Conservation (phyloP, 1,140 invertebrate species). For the Drosophila subpulchrella region DNA sequence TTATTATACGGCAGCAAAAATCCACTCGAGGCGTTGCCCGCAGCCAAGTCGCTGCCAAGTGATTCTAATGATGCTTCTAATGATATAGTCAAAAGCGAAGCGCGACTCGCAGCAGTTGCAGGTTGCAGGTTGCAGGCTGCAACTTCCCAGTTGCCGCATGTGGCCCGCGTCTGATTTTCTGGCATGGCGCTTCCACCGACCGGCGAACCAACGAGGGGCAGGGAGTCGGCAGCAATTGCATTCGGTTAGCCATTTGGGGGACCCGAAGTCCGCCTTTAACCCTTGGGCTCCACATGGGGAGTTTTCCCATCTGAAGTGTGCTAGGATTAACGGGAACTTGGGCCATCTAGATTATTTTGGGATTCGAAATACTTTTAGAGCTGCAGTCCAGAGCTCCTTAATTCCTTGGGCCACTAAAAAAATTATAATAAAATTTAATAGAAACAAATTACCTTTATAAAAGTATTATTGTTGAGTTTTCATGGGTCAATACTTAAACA, state of each 20-base stretch:
- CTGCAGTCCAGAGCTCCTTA: too few species aligned
- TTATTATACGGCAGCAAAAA: conserved; percentile 69
- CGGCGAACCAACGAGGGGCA: neutral
- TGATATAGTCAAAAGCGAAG: conserved; percentile 81
- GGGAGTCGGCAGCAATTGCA: conserved; percentile 46
- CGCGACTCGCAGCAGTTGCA: conserved; percentile 31
- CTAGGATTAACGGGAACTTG: neutral
- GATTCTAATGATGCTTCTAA: conserved; percentile 83
- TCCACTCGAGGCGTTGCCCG: conserved; percentile 79
- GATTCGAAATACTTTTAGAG: neutral
- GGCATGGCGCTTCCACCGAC: conserved; percentile 13
- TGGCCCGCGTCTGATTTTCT: conserved; percentile 23
- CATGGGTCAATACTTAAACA: too few species aligned
- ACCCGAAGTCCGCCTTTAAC: conserved; percentile 40
- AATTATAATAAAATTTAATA: too few species aligned
- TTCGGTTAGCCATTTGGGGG: conserved; percentile 48
- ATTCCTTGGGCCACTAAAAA: too few species aligned
- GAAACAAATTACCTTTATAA: too few species aligned
- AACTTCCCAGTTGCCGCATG: conserved; percentile 18
- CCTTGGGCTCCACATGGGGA: neutral
- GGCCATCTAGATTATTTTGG: neutral
- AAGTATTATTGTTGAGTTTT: too few species aligned
- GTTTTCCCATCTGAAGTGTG: neutral
- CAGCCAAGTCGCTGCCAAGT: conserved; percentile 75
- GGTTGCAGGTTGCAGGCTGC: conserved; percentile 11